Evolutionary conservation across 2,888 invertebrate genomes (phyloP), one percentile per base, ranked within the genome.

Genomic region (Agrotis clavis): DNA sequence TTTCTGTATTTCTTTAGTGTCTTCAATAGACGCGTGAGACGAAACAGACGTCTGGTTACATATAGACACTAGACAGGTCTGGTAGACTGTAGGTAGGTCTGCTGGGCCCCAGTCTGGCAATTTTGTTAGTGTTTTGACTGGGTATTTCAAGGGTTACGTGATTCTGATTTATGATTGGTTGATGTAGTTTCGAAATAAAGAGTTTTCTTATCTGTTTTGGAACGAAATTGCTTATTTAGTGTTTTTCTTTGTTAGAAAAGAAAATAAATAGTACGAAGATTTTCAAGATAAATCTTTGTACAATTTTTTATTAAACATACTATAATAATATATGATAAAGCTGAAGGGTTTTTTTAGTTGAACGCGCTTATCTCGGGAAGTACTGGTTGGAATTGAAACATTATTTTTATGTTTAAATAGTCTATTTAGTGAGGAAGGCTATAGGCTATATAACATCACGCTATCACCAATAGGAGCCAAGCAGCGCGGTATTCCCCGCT

Each of bases 1-100:
- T 74, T 35, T 19, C 4, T 0, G 0, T 1, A 18, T 14, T 5
- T 16, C 13, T 13, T 77, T 9, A 25, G 18, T 59, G 6, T 88
- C 83, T 66, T 59, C 70, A 72, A 84, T 90, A 89, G 82, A 83
- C 77, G 78, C 79, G 84, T 82, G 76, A 67, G 79, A 69, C 64
- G 71, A 78, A 45, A 67, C 51, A 56, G 81, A 65, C 60, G 48
- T 53, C 56, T 64, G 59, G 59, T 53, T 51, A 71, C 56, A 35
- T 64, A 64, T 67, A 76, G 47, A 47, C 18, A 54, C 61, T 67
- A 76, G 50, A 51, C 51, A 60, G 60, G 73, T 78, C 53, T 64
- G 47, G 16, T 25, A 45, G 18, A 50, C 16, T 67, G 51, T 74
- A 71, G 71, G 62, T 82, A 64, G 57, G 66, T 72, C 19, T 60